Evolutionary conservation across 2,797 vertebrate genomes (phyloP), one percentile per base, ranked within the genome.

Genomic region (Fratercula arctica): DNA sequence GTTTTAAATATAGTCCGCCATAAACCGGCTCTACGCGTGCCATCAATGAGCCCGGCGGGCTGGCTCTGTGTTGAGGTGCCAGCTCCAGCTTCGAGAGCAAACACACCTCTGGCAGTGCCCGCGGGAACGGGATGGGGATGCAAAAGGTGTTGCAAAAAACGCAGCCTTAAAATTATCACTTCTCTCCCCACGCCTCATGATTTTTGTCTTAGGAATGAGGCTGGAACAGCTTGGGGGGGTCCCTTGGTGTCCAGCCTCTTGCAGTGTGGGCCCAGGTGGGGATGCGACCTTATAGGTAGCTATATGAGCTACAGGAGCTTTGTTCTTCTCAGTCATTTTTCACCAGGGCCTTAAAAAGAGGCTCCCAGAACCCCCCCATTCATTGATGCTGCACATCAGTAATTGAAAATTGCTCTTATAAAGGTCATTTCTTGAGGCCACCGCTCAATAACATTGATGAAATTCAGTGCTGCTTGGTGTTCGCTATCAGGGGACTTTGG

Each of bases 41-140:
- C 60, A 18, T 3, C 35, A 6, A 1, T 0, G 81, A 87, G 91
- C 41, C 12, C 1, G 0, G 23, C 23, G 78, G 31, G 12, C 10
- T 80, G 73, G 84, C 63, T 86, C 19, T 16, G 46, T 4, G 1
- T 10, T 31, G 53, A 28, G 48, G 67, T 4, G 35, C 3, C 61
- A 31, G 31, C 69, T 63, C 45, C 69, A 37, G 50, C 82, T 68
- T 17, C 4, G 13, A 45, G 10, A 48, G 41, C 53, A 8, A 39
- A 41, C 45, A 2, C 37, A 41, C 37, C 74, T 63, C 68, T 54
- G 76, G n/a, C 31, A 29, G 11, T 0, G 54, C 64, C 46, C 1
- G 0, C 5, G 1, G 51, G 64, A n/a, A 21, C 0, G 0, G 57
- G 64, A 4, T 11, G 11, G 56, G 35, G 21, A 5, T 39, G 69